phyloP scores from a whole-genome alignment of 2,888 invertebrate species.

The Agriopis marginaria region DNA sequence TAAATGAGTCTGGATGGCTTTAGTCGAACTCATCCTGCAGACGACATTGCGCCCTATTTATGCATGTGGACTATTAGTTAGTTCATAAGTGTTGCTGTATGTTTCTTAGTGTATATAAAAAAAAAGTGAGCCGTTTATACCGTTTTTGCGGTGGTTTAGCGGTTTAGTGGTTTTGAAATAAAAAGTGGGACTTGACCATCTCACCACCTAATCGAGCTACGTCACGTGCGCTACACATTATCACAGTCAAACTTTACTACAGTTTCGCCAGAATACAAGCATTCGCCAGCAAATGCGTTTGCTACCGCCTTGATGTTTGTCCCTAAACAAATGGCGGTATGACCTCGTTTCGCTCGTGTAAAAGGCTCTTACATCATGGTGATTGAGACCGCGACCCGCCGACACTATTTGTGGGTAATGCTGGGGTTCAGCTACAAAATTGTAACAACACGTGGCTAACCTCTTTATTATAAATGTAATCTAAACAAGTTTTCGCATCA shows the following conservation, averaged over 20 bases:
- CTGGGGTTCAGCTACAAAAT: slow-evolving; percentile 5
- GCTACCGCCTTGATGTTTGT: slow-evolving; percentile 55
- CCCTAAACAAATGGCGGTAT: slow-evolving; percentile 62
- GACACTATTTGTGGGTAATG: slow-evolving; percentile 14
- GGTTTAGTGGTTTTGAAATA: no score
- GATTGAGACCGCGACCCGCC: slow-evolving; percentile 24
- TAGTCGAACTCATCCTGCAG: no score
- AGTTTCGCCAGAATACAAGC: slow-evolving; percentile 43
- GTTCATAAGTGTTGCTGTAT: no score
- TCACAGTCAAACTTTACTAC: slow-evolving; percentile 37
- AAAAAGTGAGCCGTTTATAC: no score
- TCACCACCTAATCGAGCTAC: no score
- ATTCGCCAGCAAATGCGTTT: slow-evolving; percentile 54
- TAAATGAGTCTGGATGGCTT: no score
- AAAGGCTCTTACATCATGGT: slow-evolving; percentile 34
- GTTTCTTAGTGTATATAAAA: no score
- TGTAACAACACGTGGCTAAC: slow-evolving; percentile 1
- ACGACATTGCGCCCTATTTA: no score
- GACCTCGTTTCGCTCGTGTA: slow-evolving; percentile 49
- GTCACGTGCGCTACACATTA: background rate
- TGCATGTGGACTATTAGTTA: no score
- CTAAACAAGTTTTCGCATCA: background rate
- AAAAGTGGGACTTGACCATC: no score
- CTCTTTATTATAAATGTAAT: background rate
- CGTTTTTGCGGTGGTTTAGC: no score